phyloP scores from a whole-genome alignment of 2,888 invertebrate genomes.

The Epiperipatus broadwayi region DNA sequence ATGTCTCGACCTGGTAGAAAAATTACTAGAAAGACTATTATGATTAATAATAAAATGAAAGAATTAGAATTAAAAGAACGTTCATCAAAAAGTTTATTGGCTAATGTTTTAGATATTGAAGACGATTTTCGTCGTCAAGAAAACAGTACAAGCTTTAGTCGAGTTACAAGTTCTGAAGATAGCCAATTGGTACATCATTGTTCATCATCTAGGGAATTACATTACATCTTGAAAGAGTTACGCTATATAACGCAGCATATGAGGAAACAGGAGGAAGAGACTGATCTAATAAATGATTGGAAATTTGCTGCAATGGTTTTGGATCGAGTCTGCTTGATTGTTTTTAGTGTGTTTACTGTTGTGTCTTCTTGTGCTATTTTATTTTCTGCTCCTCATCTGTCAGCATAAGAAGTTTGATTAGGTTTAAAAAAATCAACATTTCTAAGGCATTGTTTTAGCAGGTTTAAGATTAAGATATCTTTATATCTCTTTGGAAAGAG shows the following conservation, averaged over 20 bases:
- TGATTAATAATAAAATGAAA: conserved; percentile 63
- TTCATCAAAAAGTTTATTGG: conserved; percentile 81
- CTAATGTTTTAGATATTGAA: conserved; percentile 90
- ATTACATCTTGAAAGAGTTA: conserved; percentile 81
- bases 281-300: conserved; percentile 87
- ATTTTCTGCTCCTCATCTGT: conserved; percentile 78
- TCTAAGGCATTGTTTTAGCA: too few species aligned
- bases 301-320: conserved; percentile 97
- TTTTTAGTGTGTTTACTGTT: conserved; percentile 82
- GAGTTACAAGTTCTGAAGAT: conserved; percentile 10
- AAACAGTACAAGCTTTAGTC: conserved; percentile 16
- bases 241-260: conserved; percentile 81
- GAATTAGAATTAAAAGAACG: conserved; percentile 74
- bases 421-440: too few species aligned
- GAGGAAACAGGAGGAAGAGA: conserved; percentile 81
- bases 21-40: conserved; percentile 69
- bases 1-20: conserved; percentile 93
- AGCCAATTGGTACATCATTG: not conserved
- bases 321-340: conserved; percentile 85
- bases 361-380: conserved; percentile 78
- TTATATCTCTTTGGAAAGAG: too few species aligned
- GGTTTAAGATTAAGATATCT: too few species aligned
- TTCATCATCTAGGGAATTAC: conserved; percentile 46
- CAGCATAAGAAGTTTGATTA: conserved; percentile 63
- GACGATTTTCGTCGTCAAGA: conserved; percentile 57